A percentile compares a stretch with the other conserved stretches of the same genome.
Conservation (phyloP, 2,113 vertebrate species). For the Lontra canadensis region DNA sequence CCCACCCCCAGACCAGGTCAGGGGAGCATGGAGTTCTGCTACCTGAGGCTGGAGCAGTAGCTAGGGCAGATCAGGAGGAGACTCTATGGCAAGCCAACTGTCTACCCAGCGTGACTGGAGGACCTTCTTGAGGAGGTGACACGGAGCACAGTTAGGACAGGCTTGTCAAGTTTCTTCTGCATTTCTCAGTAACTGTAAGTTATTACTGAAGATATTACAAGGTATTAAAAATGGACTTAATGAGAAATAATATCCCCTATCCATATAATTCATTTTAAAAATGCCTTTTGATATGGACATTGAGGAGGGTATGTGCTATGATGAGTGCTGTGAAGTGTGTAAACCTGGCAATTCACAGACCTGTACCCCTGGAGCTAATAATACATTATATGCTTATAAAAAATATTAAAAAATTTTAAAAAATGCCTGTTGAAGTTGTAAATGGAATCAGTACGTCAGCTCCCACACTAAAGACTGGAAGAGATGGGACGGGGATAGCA, state of each 20-base stretch:
- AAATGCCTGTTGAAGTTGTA: not conserved
- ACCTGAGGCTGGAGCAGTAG: not conserved
- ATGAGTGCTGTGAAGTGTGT: no score
- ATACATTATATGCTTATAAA: no score
- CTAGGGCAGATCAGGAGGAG: not conserved
- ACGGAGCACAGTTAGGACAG: not conserved
- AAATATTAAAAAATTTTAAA: not conserved
- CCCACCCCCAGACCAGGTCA: no score
- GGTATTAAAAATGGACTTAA: not conserved
- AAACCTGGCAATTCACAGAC: no score
- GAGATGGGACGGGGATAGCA: not conserved
- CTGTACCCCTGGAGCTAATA: no score
- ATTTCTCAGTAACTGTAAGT: not conserved
- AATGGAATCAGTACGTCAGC: not conserved
- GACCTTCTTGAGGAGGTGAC: not conserved
- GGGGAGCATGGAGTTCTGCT: fast-evolving
- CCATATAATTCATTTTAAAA: not conserved
- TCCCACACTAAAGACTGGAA: no score
- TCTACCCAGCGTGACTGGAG: not conserved
- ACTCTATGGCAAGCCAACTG: not conserved
- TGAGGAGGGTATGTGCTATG: no score
- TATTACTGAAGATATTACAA: not conserved
- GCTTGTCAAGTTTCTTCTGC: not conserved
- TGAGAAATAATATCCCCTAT: not conserved
- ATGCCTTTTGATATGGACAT: not conserved